Base-by-base conservation (phyloP, 2,888 invertebrate genomes). In the Apocheima hispidaria region DNA sequence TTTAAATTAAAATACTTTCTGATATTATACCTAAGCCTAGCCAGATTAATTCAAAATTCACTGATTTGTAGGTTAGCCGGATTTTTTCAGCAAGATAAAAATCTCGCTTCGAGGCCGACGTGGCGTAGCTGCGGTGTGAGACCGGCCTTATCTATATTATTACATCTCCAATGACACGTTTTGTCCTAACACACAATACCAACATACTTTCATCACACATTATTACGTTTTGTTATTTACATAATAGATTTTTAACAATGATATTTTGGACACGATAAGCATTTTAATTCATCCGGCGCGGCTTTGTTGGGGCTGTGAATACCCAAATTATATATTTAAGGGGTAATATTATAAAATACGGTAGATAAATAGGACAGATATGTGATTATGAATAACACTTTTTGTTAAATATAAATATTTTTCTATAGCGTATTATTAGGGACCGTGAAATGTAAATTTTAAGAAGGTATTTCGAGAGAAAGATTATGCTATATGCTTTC, bases 161-260 rank as follows among this genome's bases (percentile, higher is more conserved):
- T 62, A 63, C 65, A 63, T 71, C 68, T 68, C 68, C 38, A 52
- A 57, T 72, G 73, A 65, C 78, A 72, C 61, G 73, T 71, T 71
- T 72, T 71, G 71, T 74, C 54, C 63, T 55, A 66, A 66, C 70
- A 77, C 78, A 78, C 78, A 75, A 76, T 72, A 51, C 65, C 70
- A 49, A 18, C 73, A 46, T n/a, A 46, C 43, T 21, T 16, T 3
- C 49, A 46, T 46, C 44, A 68, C 65, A 72, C 70, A 83, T 81
- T 78, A 83, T 79, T 77, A 73, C 77, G 78, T 80, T 82, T 77
- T 69, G 66, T 75, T 72, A 81, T 82, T 82, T 81, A 83, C 77
- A 77, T 82, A 82, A 79, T 76, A 72, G 68, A 50, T 38, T 41
- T 40, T 56, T 64, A 62, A 72, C 77, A 73, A 71, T 68, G 66